Percentiles rank a stretch among this genome's conserved stretches.
phyloP scores from a whole-genome alignment of 2,888 invertebrate genomes.

The Cheilosia pagana region DNA sequence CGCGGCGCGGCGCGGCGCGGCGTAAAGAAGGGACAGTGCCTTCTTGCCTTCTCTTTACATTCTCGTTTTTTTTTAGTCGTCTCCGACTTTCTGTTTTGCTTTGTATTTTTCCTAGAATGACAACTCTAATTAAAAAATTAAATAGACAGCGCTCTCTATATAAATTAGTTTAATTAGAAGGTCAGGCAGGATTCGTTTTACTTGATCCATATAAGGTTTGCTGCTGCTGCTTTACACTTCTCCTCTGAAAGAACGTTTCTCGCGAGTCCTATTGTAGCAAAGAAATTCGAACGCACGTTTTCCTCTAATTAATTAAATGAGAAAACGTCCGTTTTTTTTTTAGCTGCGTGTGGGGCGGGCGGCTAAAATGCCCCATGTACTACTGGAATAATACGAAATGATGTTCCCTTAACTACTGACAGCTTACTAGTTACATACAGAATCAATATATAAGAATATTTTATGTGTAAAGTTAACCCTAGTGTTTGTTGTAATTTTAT shows the following conservation, averaged over 20 bases:
- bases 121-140: slow-evolving; percentile 33
- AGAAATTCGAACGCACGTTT: slow-evolving; percentile 40
- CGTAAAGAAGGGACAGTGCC: too few species aligned
- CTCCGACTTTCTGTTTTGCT: slow-evolving; percentile 5
- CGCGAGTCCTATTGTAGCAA: slow-evolving; percentile 42
- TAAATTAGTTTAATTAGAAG: slow-evolving; percentile 55
- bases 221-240: slow-evolving; percentile 5
- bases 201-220: slow-evolving; percentile 33
- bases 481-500: slow-evolving; percentile 37
- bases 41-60: not conserved
- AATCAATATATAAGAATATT: slow-evolving; percentile 47
- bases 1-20: not conserved
- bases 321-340: slow-evolving; percentile 42
- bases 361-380: not conserved
- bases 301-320: slow-evolving; percentile 41
- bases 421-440: slow-evolving; percentile 62
- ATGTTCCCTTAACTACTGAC: slow-evolving; percentile 39
- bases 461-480: slow-evolving; percentile 60
- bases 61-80: slow-evolving; percentile 10
- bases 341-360: slow-evolving; percentile 22
- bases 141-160: slow-evolving; percentile 39
- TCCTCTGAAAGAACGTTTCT: not conserved
- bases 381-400: slow-evolving; percentile 3
- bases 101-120: slow-evolving; percentile 5
- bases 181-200: slow-evolving; percentile 58